Evolutionary conservation across 2,888 invertebrate species (phyloP), one percentile per base, ranked within the genome.

Genomic region (Dinocampus coccinellae): DNA sequence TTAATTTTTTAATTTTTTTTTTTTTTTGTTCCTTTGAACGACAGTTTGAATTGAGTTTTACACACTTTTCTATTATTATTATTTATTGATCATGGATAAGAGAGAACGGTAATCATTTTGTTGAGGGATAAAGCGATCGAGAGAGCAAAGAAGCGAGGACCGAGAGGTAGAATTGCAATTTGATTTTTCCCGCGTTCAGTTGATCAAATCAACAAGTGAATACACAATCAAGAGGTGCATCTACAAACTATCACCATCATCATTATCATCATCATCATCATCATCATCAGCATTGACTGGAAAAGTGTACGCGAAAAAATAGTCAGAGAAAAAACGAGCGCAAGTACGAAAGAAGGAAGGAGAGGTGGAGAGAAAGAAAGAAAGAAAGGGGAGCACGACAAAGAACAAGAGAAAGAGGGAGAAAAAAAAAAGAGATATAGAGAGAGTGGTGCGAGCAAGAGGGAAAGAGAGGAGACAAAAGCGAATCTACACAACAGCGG

Each of bases 71-170:
- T 29, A n/a, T 29, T 29, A 4, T 29, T 29, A 29, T 29, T 29
- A 3, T 29, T 29, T 10, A 4, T 6, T 16, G 33, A 20, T 1
- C 29, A n/a, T n/a, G n/a, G 33, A 57, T n/a, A 57, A 24, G 20
- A 73, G 73, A 69, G 68, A 71, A 74, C 65, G 74, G 62, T 65
- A 75, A 74, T 72, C 75, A 74, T 72, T 69, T 66, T 71, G 64
- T 72, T 73, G 74, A 73, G 69, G 75, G 61, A 58, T 67, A 70
- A 72, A 73, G 73, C 68, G 76, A 33, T 39, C 24, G 55, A 74
- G 72, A 73, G 42, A 70, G 66, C 3, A 16, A 6, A 0, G 0
- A 3, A 7, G 13, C 39, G 39, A 39, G n/a, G n/a, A 4, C 2
- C 13, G 39, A 47, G n/a, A 16, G 16, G 16, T 29, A 29, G 7